These are phyloP conservation scores for Odontamblyopus rebecca DNA, from an alignment of 2,797 vertebrate species.

Conservation along the genomic window DNA sequence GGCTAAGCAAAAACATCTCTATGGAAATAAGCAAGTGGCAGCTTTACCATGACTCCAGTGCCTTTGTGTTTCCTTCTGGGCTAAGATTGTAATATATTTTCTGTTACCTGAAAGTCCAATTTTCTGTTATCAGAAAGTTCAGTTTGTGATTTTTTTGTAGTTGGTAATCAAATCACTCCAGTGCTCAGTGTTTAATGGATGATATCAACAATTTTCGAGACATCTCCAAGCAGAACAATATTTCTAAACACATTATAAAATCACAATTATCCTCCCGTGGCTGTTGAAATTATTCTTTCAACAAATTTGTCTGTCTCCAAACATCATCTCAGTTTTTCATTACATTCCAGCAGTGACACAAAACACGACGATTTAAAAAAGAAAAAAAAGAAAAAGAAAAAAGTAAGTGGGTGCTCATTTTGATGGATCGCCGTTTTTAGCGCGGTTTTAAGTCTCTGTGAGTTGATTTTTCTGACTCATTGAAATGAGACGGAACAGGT, in stretches of 20 bases:
- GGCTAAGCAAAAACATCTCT: too few species aligned
- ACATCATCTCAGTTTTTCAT: background rate
- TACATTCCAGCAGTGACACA: background rate
- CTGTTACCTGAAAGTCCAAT: background rate
- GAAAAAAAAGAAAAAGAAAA: constrained; percentile 16
- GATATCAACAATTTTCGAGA: background rate
- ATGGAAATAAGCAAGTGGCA: too few species aligned
- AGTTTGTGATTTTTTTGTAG: background rate
- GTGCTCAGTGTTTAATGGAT: background rate
- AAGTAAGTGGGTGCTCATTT: constrained; percentile 18
- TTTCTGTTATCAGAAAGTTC: background rate
- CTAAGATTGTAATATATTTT: background rate
- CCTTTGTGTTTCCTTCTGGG: background rate
- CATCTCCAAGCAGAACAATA: background rate
- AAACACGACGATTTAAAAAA: constrained; percentile 23
- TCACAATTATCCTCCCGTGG: constrained; percentile 1
- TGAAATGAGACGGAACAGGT: constrained; percentile 60
- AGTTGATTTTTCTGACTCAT: constrained; percentile 39
- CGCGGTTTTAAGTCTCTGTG: constrained; percentile 28
- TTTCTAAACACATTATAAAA: background rate
- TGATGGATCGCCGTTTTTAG: constrained; percentile 40
- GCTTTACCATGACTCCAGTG: too few species aligned
- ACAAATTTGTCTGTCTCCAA: background rate
- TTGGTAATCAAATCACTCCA: background rate
- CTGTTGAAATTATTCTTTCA: background rate